phyloP scores from a whole-genome alignment of 2,888 invertebrate genomes.

The Eilema caniola region DNA sequence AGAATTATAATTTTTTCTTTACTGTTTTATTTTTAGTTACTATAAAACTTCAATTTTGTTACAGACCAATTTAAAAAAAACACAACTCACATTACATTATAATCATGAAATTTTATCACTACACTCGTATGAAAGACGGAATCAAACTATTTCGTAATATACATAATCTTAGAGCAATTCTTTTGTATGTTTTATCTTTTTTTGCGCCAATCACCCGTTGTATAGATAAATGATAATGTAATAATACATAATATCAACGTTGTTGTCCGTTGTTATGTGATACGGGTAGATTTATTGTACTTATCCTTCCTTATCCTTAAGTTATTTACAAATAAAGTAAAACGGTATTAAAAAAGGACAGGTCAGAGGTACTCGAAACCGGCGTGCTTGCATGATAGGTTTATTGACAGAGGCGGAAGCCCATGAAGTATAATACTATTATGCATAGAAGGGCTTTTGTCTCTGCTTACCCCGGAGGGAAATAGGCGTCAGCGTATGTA shows the following conservation, averaged over 20 bases:
- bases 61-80: background rate
- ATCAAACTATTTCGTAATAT: constrained; percentile 49
- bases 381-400: too few relatives aligned
- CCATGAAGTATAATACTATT: too few relatives aligned
- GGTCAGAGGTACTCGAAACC: too few relatives aligned
- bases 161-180: constrained; percentile 61
- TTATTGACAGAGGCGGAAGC: too few relatives aligned
- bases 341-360: too few relatives aligned
- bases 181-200: constrained; percentile 67
- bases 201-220: constrained; percentile 58
- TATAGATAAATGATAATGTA: constrained; percentile 31
- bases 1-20: too few relatives aligned
- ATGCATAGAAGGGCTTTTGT: too few relatives aligned
- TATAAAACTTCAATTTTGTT: background rate
- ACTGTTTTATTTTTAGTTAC: too few relatives aligned
- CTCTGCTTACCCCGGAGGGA: too few relatives aligned
- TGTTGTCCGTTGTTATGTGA: constrained; percentile 34
- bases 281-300: constrained; percentile 37
- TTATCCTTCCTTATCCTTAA: constrained; percentile 25
- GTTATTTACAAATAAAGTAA: too few relatives aligned
- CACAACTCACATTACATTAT: background rate
- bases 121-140: constrained; percentile 40
- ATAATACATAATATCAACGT: constrained; percentile 58
- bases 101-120: constrained; percentile 13
- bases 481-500: too few relatives aligned